phyloP scores from a whole-genome alignment of 2,797 vertebrate species.

The Eulemur rubriventer region DNA sequence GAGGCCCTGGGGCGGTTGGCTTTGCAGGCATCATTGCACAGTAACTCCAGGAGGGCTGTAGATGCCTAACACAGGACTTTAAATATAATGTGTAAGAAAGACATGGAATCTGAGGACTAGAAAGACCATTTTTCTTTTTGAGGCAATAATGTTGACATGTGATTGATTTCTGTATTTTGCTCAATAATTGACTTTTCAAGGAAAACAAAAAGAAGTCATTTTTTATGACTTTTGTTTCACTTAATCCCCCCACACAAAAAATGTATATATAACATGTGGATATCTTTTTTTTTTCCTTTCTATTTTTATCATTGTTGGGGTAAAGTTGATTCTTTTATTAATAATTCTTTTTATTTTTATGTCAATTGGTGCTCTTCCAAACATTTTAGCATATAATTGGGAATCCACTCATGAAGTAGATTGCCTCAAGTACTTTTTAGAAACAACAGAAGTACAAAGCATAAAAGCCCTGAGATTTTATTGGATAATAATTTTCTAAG shows the following conservation, averaged over 20 bases:
- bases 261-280: not conserved
- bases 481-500: not conserved
- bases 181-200: not conserved
- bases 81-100: accelerated
- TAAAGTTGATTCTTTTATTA: not conserved
- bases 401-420: not conserved
- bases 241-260: not conserved
- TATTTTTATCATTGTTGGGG: not conserved
- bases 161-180: not conserved
- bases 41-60: accelerated
- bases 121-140: not conserved
- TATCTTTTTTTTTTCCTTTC: not conserved
- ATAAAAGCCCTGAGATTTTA: not conserved
- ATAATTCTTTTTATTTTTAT: not conserved
- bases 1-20: not conserved
- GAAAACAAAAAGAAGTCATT: not conserved
- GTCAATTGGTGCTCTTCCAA: not conserved
- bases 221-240: not conserved
- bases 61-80: not conserved
- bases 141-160: not conserved
- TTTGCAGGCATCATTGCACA: accelerated
- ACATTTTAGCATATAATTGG: not conserved
- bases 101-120: not conserved
- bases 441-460: not conserved
- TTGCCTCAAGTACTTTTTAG: not conserved